A percentile compares a stretch with the other conserved stretches of the same genome.
Conservation (phyloP, 2,797 vertebrate genomes). For the Furcifer pardalis region DNA sequence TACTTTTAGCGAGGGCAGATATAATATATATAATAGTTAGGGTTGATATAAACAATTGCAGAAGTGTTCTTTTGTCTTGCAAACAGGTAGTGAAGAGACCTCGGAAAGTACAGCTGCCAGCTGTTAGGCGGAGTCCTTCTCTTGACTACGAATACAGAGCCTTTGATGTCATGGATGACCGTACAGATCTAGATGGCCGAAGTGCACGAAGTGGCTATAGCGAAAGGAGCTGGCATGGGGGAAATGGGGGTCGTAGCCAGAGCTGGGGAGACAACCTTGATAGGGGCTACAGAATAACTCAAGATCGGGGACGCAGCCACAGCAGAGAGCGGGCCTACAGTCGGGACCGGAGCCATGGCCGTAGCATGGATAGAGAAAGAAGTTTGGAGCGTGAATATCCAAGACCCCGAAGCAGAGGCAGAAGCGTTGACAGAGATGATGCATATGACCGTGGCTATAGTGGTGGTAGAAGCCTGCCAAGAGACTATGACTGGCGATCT, state of each 20-base stretch:
- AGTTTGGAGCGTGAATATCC: slow-evolving; percentile 79
- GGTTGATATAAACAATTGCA: neutral
- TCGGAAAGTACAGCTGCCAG: slow-evolving; percentile 82
- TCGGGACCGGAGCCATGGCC: slow-evolving; percentile 73
- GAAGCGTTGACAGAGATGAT: slow-evolving; percentile 75
- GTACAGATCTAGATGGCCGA: slow-evolving; percentile 84
- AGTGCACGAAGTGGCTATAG: slow-evolving; percentile 85
- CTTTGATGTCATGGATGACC: slow-evolving; percentile 85
- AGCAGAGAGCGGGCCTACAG: slow-evolving; percentile 70
- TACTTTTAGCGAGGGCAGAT: neutral
- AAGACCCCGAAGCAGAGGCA: slow-evolving; percentile 78
- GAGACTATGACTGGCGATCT: slow-evolving; percentile 67
- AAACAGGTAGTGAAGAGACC: slow-evolving; percentile 91
- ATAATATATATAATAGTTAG: neutral
- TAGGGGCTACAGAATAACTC: slow-evolving; percentile 67
- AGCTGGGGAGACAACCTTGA: slow-evolving; percentile 79
- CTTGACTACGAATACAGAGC: slow-evolving; percentile 79
- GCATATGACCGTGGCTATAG: slow-evolving; percentile 77
- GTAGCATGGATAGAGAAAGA: slow-evolving; percentile 79
- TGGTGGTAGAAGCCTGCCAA: slow-evolving; percentile 77
- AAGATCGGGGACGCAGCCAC: slow-evolving; percentile 53
- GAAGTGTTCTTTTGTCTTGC: slow-evolving; percentile 27
- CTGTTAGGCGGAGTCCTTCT: slow-evolving; percentile 77
- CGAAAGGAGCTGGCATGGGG: slow-evolving; percentile 82
- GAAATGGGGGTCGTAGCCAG: slow-evolving; percentile 79